phyloP scores from a whole-genome alignment of 2,888 invertebrate genomes.

The Polymixis flavicincta region DNA sequence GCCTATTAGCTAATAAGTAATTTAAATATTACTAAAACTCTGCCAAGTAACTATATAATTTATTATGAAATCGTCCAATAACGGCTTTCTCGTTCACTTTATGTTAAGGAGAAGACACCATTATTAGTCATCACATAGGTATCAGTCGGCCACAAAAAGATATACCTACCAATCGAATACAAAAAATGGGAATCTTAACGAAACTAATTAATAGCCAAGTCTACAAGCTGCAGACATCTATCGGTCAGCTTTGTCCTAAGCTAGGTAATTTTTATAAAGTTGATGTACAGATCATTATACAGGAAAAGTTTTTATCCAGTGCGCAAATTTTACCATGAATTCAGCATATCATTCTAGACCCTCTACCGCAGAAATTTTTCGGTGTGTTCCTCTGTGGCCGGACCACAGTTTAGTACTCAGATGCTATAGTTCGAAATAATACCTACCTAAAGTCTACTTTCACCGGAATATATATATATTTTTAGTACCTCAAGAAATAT shows the following conservation, averaged over 20 bases:
- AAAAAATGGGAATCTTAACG: background rate
- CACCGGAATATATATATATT: too few relatives aligned
- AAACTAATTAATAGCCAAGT: background rate
- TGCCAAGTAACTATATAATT: background rate
- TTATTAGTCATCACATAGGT: background rate
- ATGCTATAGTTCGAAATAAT: too few relatives aligned
- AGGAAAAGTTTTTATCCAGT: too few relatives aligned
- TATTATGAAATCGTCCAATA: background rate
- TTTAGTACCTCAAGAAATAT: too few relatives aligned
- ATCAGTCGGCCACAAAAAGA: too few relatives aligned
- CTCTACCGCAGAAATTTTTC: too few relatives aligned
- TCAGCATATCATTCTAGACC: too few relatives aligned
- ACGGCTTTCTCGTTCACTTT: background rate
- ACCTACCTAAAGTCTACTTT: too few relatives aligned
- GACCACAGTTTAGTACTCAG: too few relatives aligned
- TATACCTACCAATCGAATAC: background rate
- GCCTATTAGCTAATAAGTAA: background rate
- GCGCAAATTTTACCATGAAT: too few relatives aligned
- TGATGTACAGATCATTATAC: background rate
- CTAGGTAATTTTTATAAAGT: background rate
- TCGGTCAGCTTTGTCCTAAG: background rate
- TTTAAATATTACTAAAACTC: background rate
- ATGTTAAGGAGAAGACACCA: background rate
- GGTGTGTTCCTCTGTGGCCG: too few relatives aligned
- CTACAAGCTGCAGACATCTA: background rate